A percentile compares a stretch with the other conserved stretches of the same genome.
Conservation (phyloP, 2,888 invertebrate genomes). For the Marronus borbonicus region DNA sequence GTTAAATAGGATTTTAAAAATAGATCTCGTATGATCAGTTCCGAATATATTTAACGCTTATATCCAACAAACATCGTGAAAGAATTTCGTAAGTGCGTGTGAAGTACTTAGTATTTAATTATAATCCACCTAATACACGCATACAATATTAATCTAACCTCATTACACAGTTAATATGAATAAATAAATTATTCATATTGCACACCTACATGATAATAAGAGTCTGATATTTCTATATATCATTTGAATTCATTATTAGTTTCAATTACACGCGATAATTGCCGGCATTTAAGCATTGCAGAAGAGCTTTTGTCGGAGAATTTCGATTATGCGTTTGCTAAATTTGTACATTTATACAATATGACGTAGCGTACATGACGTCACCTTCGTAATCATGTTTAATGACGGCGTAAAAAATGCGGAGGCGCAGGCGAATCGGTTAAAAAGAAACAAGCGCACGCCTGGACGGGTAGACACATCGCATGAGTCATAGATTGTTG, state of each 20-base stretch:
- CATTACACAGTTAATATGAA: not conserved
- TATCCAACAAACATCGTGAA: too few relatives aligned
- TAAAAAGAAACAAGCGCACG: conserved; percentile 9
- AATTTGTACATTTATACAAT: conserved; percentile 28
- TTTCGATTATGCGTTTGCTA: conserved; percentile 26
- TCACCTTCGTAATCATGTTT: conserved; percentile 23
- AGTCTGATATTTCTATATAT: not conserved
- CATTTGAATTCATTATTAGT: conserved; percentile 4
- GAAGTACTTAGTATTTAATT: too few relatives aligned
- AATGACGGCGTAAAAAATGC: conserved; percentile 8
- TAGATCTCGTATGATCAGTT: too few relatives aligned
- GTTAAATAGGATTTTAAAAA: too few relatives aligned
- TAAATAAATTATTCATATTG: conserved; percentile 31
- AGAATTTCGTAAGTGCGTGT: too few relatives aligned
- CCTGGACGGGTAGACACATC: conserved; percentile 15
- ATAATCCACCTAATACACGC: too few relatives aligned
- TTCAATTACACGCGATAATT: conserved; percentile 12
- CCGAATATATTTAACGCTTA: too few relatives aligned
- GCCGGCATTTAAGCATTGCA: not conserved
- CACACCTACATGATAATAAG: not conserved
- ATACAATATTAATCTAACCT: not conserved
- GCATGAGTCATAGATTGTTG: not conserved
- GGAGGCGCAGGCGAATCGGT: conserved; percentile 16
- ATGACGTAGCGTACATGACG: conserved; percentile 22
- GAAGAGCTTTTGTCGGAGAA: not conserved